Evolutionary conservation across 2,113 vertebrate genomes (phyloP).

Genomic region (Lagopus leucura): DNA sequence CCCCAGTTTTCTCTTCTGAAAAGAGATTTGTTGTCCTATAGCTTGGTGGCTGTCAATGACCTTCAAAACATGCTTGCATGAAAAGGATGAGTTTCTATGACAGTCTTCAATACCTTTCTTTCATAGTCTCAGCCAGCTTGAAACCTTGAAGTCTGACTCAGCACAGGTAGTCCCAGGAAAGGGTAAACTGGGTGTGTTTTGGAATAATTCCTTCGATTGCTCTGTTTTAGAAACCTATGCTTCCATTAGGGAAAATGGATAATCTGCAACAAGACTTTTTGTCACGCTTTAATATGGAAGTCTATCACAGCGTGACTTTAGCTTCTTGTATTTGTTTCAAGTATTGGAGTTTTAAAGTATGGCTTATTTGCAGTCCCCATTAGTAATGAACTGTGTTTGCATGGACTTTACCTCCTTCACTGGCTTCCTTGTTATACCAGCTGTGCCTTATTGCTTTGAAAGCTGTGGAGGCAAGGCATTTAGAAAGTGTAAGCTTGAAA

Average conservation of each 20-base stretch:
- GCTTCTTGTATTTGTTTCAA: background rate
- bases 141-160: background rate
- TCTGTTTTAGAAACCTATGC: background rate
- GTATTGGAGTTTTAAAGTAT: background rate
- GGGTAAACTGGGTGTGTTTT: background rate
- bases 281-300: background rate
- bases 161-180: background rate
- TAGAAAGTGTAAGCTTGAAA: background rate
- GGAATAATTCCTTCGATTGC: background rate
- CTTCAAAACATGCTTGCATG: background rate
- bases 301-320: background rate
- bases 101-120: slow-evolving; percentile 7
- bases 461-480: background rate
- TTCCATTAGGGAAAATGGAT: background rate
- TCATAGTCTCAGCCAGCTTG: background rate
- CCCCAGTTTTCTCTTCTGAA: background rate
- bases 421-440: background rate
- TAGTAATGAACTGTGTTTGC: background rate
- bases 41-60: background rate
- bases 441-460: background rate
- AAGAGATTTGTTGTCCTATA: background rate
- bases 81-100: background rate
- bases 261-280: background rate
- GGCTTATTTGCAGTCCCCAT: background rate
- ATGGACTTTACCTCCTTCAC: background rate